A percentile compares a stretch with the other conserved stretches of the same genome.
phyloP scores from a whole-genome alignment of 2,797 vertebrate genomes.

The Fistularia commersonii region DNA sequence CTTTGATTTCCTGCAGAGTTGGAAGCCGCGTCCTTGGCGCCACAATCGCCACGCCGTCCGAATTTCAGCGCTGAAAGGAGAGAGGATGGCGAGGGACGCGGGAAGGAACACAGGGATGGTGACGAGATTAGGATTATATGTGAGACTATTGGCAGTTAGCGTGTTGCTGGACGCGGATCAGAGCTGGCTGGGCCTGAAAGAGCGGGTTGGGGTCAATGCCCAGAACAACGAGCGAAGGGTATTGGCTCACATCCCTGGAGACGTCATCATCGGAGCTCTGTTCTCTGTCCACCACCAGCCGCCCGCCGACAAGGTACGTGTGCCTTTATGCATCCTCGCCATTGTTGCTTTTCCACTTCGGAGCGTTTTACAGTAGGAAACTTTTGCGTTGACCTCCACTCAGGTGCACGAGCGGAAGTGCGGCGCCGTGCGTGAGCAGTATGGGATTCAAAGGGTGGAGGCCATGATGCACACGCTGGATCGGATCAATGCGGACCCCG shows the following conservation, averaged over 20 bases:
- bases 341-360: no score
- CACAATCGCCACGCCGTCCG: constrained; percentile 3
- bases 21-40: constrained; percentile 17
- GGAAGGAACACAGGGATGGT: constrained; percentile 12
- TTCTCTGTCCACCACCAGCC: constrained; percentile 99
- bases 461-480: constrained; percentile 97
- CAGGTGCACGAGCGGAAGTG: constrained; percentile 96
- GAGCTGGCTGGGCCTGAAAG: constrained; percentile 68
- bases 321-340: no score
- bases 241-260: constrained; percentile 90
- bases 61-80: no score
- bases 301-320: constrained; percentile 85
- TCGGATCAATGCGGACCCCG: constrained; percentile 89
- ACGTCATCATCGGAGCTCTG: constrained; percentile 95
- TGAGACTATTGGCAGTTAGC: constrained; percentile 70
- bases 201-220: constrained; percentile 66
- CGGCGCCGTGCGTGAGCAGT: constrained; percentile 93
- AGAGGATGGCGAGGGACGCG: constrained; percentile 39
- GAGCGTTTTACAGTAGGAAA: no score
- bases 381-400: background rate
- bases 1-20: constrained; percentile 19
- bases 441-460: constrained; percentile 97
- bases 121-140: constrained; percentile 4
- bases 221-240: constrained; percentile 92
- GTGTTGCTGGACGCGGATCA: constrained; percentile 79